These are phyloP conservation scores for Agrotis ipsilon DNA, from an alignment of 2,888 invertebrate species.

Conservation along the genomic window DNA sequence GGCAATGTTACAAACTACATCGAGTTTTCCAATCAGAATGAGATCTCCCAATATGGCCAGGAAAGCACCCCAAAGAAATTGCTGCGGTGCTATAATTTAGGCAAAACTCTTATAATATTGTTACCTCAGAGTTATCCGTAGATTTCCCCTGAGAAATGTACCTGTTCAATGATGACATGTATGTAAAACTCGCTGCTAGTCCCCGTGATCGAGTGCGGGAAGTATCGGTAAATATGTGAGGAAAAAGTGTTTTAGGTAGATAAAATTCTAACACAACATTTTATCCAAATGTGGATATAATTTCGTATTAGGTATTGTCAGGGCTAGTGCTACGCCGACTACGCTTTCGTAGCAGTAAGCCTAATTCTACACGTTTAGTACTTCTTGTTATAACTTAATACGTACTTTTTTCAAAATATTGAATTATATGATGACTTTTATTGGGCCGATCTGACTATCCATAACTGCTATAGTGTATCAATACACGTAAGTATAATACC, in stretches of 20 bases:
- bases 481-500: too few species aligned
- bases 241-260: neutral
- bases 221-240: conserved; percentile 38
- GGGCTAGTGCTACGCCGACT: neutral
- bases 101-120: conserved; percentile 66
- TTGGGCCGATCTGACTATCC: neutral
- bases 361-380: neutral
- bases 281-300: neutral
- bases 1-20: conserved; percentile 45
- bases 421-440: too few species aligned
- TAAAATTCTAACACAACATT: neutral
- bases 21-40: conserved; percentile 56
- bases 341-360: neutral
- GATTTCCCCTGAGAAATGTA: conserved; percentile 66
- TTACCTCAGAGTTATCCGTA: conserved; percentile 59
- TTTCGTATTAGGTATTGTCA: neutral
- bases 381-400: neutral
- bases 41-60: conserved; percentile 36
- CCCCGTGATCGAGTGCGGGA: conserved; percentile 55
- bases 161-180: conserved; percentile 61
- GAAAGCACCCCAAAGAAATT: conserved; percentile 45
- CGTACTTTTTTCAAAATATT: neutral
- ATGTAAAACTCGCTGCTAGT: conserved; percentile 46
- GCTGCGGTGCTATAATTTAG: conserved; percentile 60
- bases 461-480: too few species aligned